These are phyloP conservation scores for Uropsilus gracilis DNA, from an alignment of 2,113 vertebrate species.

Conservation along the genomic window DNA sequence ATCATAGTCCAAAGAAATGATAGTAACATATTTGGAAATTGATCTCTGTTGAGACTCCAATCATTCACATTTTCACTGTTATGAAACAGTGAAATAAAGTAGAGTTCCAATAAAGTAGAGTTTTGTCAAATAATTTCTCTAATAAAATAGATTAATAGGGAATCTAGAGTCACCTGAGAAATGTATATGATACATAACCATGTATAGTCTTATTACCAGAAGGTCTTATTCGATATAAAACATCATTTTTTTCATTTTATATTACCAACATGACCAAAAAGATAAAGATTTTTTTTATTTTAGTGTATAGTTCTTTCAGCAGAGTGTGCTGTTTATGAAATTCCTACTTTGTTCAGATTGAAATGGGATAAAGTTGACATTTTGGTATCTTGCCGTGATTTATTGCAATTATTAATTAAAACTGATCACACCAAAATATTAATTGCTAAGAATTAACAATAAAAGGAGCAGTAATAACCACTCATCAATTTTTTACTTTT, in stretches of 20 bases:
- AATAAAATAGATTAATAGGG: no score
- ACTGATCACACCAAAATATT: neutral
- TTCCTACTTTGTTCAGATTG: neutral
- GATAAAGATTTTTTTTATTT: neutral
- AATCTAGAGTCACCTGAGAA: no score
- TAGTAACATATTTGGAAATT: no score
- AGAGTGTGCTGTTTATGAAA: neutral
- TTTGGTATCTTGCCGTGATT: neutral
- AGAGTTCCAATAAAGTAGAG: no score
- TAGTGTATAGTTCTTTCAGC: neutral
- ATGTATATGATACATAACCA: no score
- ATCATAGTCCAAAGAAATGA: no score
- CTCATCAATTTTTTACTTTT: neutral
- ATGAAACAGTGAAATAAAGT: no score
- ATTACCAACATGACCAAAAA: neutral
- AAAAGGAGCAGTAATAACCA: neutral
- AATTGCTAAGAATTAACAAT: neutral
- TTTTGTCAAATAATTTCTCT: no score
- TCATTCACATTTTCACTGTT: no score
- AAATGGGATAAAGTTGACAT: neutral
- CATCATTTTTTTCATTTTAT: neutral
- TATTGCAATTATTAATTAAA: neutral
- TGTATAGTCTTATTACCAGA: neutral
- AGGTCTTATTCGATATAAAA: neutral
- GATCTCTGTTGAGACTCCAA: no score